A percentile compares a stretch with the other conserved stretches of the same genome.
Conservation (phyloP, 2,113 vertebrate species). For the Corydoras maculifer region DNA sequence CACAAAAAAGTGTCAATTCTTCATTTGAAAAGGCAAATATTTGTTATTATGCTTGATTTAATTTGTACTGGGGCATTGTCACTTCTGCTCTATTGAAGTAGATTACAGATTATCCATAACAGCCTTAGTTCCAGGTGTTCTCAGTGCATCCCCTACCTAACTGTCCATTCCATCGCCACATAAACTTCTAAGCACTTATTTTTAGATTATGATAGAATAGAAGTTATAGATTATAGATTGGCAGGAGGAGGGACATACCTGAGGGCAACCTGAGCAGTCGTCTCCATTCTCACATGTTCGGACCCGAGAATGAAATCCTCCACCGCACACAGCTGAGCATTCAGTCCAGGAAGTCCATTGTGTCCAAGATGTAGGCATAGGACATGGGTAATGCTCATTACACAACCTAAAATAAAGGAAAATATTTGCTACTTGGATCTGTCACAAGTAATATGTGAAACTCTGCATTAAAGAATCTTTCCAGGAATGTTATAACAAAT, state of each 20-base stretch:
- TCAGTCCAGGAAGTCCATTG: constrained; percentile 87
- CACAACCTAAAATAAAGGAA: constrained; percentile 71
- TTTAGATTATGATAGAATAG: no score
- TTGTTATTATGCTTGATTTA: no score
- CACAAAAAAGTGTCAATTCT: no score
- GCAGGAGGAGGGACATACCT: constrained; percentile 59
- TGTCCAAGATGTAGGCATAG: constrained; percentile 80
- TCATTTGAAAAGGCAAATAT: no score
- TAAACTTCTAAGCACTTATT: no score
- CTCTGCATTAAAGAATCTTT: not conserved
- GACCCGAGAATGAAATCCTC: constrained; percentile 83
- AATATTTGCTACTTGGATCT: not conserved
- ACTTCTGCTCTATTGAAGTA: no score
- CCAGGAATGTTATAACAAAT: no score
- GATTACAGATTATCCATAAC: no score
- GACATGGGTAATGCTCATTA: constrained; percentile 84
- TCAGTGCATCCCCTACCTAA: no score
- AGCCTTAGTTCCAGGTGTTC: no score
- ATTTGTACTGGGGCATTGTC: no score
- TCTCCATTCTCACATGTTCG: constrained; percentile 84
- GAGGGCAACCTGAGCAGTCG: constrained; percentile 78
- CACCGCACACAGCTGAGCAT: constrained; percentile 86
- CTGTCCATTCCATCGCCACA: no score
- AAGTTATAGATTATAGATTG: not conserved
- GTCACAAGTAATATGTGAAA: not conserved